These are phyloP conservation scores for Apodemus speciosus DNA, from an alignment of 2,113 vertebrate species.

Conservation along the genomic window DNA sequence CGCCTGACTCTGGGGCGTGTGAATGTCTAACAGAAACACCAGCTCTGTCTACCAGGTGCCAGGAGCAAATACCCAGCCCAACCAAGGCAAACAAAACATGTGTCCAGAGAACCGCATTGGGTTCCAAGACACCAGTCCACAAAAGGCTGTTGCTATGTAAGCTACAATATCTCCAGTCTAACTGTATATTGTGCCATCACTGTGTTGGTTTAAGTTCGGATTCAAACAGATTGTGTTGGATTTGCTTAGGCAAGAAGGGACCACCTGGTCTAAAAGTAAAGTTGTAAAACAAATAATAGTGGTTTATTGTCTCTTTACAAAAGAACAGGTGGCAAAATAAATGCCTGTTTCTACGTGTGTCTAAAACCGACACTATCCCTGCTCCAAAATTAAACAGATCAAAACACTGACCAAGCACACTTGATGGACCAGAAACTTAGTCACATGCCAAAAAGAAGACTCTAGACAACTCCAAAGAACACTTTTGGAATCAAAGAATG, in stretches of 20 bases:
- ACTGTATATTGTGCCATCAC: background rate
- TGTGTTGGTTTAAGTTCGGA: background rate
- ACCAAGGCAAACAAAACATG: background rate
- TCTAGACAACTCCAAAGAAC: background rate
- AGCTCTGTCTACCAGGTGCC: background rate
- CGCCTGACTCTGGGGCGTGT: background rate
- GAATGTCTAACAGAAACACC: background rate
- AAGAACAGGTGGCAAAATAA: background rate
- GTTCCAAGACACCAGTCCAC: background rate
- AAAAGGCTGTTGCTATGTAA: background rate
- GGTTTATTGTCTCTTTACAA: constrained; percentile 40
- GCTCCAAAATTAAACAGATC: background rate
- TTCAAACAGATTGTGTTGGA: constrained; percentile 1
- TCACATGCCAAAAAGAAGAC: background rate
- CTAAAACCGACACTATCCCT: background rate
- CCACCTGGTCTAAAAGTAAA: background rate
- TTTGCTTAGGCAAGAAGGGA: constrained; percentile 18
- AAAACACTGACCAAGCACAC: background rate
- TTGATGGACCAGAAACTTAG: background rate
- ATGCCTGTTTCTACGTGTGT: background rate
- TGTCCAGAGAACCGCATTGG: background rate
- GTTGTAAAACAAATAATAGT: background rate
- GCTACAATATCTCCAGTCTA: background rate
- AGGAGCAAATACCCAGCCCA: background rate
- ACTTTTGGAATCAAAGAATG: background rate